Conservation (phyloP, 1,140 invertebrate genomes). For the Ips typographus region DNA sequence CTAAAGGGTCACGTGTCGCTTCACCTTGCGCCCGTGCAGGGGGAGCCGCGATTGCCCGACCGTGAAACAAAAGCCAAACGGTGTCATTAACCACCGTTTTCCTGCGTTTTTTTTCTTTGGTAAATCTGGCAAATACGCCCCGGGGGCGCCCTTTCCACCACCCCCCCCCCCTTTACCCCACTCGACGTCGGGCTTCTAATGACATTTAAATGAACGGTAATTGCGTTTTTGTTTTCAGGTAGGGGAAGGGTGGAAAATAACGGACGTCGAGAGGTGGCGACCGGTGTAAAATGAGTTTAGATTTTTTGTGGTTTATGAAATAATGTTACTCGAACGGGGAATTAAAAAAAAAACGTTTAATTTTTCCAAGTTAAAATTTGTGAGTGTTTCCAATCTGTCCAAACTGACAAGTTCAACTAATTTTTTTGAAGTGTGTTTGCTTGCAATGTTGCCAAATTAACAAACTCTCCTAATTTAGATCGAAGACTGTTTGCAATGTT, state of each 20-base stretch:
- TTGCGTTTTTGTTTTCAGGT: conserved; percentile 26
- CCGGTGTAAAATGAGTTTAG: background rate
- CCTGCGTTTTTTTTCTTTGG: conserved; percentile 22
- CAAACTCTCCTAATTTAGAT: too few relatives aligned
- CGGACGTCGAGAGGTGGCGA: background rate
- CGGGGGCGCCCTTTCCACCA: conserved; percentile 18
- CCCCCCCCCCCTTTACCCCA: too few relatives aligned
- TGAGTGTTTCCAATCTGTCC: too few relatives aligned
- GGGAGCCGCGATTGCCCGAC: conserved; percentile 16
- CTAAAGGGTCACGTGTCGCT: conserved; percentile 26
- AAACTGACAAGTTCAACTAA: too few relatives aligned
- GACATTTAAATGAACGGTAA: conserved; percentile 36
- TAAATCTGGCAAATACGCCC: conserved; percentile 31
- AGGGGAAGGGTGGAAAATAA: background rate
- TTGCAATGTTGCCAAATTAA: too few relatives aligned
- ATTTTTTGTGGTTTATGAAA: too few relatives aligned
- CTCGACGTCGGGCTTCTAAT: conserved; percentile 29
- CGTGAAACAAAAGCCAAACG: conserved; percentile 36
- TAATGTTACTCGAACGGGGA: too few relatives aligned
- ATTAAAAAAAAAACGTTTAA: too few relatives aligned
- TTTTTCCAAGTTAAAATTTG: too few relatives aligned
- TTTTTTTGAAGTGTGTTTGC: too few relatives aligned
- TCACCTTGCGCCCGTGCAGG: background rate
- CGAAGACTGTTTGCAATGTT: too few relatives aligned
- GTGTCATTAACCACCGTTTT: conserved; percentile 31